These are phyloP conservation scores for Tyrannus savana DNA, from an alignment of 2,113 vertebrate genomes.

Conservation along the genomic window DNA sequence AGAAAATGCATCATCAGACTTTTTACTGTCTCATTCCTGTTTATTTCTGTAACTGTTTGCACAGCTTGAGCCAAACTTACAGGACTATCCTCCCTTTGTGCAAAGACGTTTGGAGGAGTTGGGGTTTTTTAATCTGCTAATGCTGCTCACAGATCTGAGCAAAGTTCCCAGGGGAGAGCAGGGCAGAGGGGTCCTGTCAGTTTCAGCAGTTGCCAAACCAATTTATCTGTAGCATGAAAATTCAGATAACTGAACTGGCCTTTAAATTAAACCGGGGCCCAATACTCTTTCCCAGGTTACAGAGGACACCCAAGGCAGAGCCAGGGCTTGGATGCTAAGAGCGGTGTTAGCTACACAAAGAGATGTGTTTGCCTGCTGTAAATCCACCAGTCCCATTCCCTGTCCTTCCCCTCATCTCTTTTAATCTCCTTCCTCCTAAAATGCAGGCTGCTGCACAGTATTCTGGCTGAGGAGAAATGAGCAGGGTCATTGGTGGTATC, in stretches of 20 bases:
- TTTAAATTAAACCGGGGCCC: background rate
- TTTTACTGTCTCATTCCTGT: background rate
- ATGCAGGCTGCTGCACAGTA: rapidly evolving
- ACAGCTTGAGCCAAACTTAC: background rate
- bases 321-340: rapidly evolving
- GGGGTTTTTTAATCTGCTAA: background rate
- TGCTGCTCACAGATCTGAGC: rapidly evolving
- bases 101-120: background rate
- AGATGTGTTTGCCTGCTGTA: background rate
- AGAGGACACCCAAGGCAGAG: background rate
- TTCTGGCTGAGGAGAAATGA: background rate
- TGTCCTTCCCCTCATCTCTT: background rate
- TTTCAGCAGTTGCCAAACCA: background rate
- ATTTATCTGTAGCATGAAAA: background rate
- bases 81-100: background rate
- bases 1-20: background rate
- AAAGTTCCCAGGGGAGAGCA: rapidly evolving
- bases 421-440: background rate
- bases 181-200: background rate
- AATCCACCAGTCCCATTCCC: rapidly evolving
- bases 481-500: rapidly evolving
- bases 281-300: background rate
- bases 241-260: background rate
- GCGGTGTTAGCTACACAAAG: background rate
- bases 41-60: background rate